Evolutionary conservation across 1,140 invertebrate species (phyloP).

Genomic region (Brevipalpus yothersi): DNA sequence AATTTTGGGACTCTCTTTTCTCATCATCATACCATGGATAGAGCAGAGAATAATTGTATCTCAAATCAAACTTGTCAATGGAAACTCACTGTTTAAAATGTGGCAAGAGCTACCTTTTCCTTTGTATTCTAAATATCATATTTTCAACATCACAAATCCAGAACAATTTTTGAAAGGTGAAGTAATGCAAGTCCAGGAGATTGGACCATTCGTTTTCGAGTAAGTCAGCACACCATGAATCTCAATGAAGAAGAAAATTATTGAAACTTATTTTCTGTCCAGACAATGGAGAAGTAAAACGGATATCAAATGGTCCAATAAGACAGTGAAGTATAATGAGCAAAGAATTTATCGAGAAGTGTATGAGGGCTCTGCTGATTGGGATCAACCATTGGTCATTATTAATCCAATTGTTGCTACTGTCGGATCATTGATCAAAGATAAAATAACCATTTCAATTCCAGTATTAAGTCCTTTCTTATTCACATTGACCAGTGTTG

Average conservation of each 20-base stretch:
- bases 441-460: not conserved
- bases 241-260: too few relatives aligned
- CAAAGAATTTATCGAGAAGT: not conserved
- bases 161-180: not conserved
- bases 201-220: not conserved
- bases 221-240: not conserved
- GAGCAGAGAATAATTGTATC: not conserved
- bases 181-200: not conserved
- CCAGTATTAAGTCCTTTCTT: not conserved
- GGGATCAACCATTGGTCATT: slow-evolving; percentile 5
- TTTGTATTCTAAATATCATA: not conserved
- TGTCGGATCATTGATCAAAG: not conserved
- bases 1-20: not conserved
- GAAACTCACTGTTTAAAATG: not conserved
- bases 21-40: not conserved
- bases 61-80: not conserved
- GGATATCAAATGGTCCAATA: not conserved
- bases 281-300: slow-evolving; percentile 2
- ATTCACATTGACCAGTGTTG: not conserved
- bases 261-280: too few relatives aligned
- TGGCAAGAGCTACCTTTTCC: not conserved
- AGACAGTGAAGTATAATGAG: slow-evolving; percentile 9
- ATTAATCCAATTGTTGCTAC: slow-evolving; percentile 6
- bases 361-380: not conserved
- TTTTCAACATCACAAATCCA: slow-evolving; percentile 2